Base-by-base conservation (phyloP, 2,888 invertebrate genomes). In the Hyposoter didymator region DNA sequence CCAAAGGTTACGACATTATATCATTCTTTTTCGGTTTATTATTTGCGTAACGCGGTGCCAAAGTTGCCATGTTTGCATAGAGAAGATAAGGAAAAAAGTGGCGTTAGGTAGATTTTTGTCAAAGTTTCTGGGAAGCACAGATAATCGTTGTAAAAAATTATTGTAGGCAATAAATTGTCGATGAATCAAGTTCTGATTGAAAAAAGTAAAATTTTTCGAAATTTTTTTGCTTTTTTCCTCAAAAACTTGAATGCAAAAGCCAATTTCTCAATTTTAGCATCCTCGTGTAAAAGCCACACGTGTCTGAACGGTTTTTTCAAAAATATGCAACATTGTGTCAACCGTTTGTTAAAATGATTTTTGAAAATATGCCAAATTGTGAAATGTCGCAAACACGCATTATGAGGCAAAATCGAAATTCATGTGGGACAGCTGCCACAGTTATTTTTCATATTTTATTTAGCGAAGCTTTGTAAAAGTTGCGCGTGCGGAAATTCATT, bases 181-280 rank as follows among this genome's bases (percentile, higher is more conserved):
- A 2, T 28, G 5, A 14, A 28, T 14, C 6, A 5, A 14, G 28
- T 14, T 59, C 28, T 1, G 0, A 28, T 14, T 28, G 2, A 0
- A 8, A 59, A 55, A 55, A 55, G 22, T 10, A 28, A 28, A 5
- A 14, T 59, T 28, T 10, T 28, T 28, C 2, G 14, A 28, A 28
- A 14, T 28, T 59, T 28, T 6, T 1, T 1, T 1, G 39, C 39
- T 10, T 14, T 10, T 59, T 59, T 59, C 28, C 5, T 14, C 1
- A 28, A 59, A 28, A 28, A 28, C 28, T 59, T 14, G 14, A 14
- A 28, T 8, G 59, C 28, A 59, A 59, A 28, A 59, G 28, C 59
- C 14, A 59, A 59, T 59, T 28, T 59, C 59, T 14, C 59, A 59
- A 59, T 59, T 59, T 28, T 28, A 14, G 59, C 59, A 28, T 28